Base-by-base conservation (phyloP, 2,888 invertebrate genomes). In the Mimas tiliae region DNA sequence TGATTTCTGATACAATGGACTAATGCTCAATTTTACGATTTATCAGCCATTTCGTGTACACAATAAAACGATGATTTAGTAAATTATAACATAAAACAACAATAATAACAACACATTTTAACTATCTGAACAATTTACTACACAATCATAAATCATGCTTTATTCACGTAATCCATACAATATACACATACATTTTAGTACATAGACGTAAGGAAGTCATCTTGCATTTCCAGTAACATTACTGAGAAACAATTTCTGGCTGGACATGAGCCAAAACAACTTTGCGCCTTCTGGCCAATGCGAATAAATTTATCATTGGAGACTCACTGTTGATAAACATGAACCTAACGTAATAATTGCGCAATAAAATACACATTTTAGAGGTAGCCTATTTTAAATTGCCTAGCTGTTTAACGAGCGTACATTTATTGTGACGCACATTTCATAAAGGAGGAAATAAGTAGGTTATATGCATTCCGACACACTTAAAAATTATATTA, bases 261-360 rank as follows among this genome's bases (percentile, higher is more conserved):
- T 90, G 90, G 88, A 78, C 51, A 64, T 45, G 42, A 72, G 86
- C 90, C 91, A 89, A 83, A 83, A 78, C 76, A 79, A 77, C 71
- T 73, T 3, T 27, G 79, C 82, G 83, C 79, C 80, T 83, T 76
- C 78, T 75, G 79, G 77, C 79, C 78, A 82, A 80, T 82, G 76
- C 72, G 70, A 76, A 83, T 85, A 82, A 82, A 85, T 84, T n/a
- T 79, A 78, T 83, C 74, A 79, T 79, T 77, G 76, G 72, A 78
- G 76, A 77, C 78, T 72, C 69, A 69, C 69, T 79, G 81, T 80
- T 83, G 78, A 82, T 82, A 80, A 82, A 81, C 78, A 76, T 67
- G 69, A 72, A 70, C 67, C 66, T 38, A 65, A 53, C 45, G 45
- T 19, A 42, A 58, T 58, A 64, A 52, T 64, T 53, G 42, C 64